These are phyloP conservation scores for human DNA, from an alignment of 2,113 vertebrate genomes.

Conservation along the genomic window GRCh38 chr19:43304001-43304500, in stretches of 20 bases:
- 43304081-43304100: accelerated
- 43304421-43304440: neutral
- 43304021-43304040: neutral
- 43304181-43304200: neutral
- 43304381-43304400: neutral
- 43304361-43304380: too few species aligned
- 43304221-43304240: neutral
- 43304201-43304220: neutral
- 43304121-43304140: accelerated
- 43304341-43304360: too few species aligned
- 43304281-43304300: too few species aligned
- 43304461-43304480: constrained; percentile 32
- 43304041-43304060: neutral
- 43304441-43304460: neutral
- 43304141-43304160: neutral
- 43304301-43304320: neutral
- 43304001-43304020: accelerated
- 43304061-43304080: neutral
- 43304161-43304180: neutral
- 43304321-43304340: accelerated
- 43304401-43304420: neutral
- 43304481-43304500: accelerated
- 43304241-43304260: neutral
- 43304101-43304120: neutral
- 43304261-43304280: accelerated